Evolutionary conservation across 2,113 vertebrate species (phyloP).

Genomic region (human): DNA sequence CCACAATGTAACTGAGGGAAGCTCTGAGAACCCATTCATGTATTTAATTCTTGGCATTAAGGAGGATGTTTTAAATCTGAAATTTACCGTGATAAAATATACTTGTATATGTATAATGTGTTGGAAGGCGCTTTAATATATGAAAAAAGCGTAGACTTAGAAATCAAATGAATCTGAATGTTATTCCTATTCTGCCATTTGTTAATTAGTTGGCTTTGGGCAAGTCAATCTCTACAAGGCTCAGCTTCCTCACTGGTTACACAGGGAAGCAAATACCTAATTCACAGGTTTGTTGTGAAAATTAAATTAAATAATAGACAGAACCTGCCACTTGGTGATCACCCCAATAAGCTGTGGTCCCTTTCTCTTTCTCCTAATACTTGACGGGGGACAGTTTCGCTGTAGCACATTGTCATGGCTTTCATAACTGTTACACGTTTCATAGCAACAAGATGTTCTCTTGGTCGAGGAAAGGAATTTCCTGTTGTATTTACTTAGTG

Average conservation of each 20-base stretch:
- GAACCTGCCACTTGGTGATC: neutral
- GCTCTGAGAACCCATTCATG: neutral
- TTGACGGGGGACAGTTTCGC: neutral
- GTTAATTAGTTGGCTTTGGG: neutral
- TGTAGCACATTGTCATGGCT: neutral
- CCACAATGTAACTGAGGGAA: accelerated
- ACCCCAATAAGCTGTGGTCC: neutral
- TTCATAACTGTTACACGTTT: neutral
- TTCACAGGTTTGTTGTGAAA: neutral
- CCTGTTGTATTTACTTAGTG: accelerated
- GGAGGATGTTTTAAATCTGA: neutral
- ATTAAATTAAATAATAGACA: neutral
- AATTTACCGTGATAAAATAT: neutral
- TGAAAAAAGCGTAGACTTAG: neutral
- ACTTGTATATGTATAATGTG: too few relatives aligned
- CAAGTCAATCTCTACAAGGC: neutral
- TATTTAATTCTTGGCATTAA: neutral
- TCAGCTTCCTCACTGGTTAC: neutral
- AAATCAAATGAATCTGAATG: neutral
- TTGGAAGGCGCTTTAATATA: neutral
- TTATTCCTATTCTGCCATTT: neutral
- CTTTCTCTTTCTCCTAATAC: neutral
- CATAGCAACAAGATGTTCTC: neutral
- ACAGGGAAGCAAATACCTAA: neutral
- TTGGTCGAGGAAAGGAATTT: neutral